Percentiles rank a stretch among this genome's conserved stretches.
phyloP scores from a whole-genome alignment of 2,113 vertebrate genomes.

The Tachuris rubrigastra region DNA sequence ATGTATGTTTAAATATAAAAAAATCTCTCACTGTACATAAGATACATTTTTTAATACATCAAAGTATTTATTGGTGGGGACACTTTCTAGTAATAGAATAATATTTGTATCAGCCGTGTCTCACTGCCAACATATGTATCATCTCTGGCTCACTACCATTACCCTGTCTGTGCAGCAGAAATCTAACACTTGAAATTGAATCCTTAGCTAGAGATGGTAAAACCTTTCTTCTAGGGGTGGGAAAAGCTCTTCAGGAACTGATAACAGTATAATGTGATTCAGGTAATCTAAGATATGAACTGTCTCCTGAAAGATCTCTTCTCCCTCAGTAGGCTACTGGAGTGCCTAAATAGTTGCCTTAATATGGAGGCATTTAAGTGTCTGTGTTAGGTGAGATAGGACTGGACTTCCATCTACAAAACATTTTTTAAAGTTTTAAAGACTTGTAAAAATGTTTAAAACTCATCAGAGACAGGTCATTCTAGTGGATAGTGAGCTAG shows the following conservation, averaged over 20 bases:
- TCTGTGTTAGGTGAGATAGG: neutral
- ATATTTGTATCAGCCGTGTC: neutral
- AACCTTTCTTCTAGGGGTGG: neutral
- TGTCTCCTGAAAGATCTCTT: neutral
- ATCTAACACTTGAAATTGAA: accelerated
- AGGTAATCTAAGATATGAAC: neutral
- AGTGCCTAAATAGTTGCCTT: neutral
- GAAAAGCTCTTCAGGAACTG: neutral
- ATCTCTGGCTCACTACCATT: neutral
- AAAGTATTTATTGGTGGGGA: neutral
- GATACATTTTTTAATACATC: neutral
- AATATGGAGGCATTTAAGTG: neutral
- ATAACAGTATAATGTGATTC: neutral
- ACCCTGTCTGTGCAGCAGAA: neutral
- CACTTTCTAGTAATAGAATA: neutral
- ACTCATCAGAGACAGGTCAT: neutral
- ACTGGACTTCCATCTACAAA: neutral
- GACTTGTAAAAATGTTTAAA: neutral
- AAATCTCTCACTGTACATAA: neutral
- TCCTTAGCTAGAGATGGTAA: neutral
- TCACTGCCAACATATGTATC: neutral
- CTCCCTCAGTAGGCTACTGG: neutral
- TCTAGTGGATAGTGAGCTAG: neutral
- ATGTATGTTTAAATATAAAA: neutral
- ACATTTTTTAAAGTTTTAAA: neutral